Evolutionary conservation across 2,113 vertebrate species (phyloP).

Genomic region (Pituophis catenifer): DNA sequence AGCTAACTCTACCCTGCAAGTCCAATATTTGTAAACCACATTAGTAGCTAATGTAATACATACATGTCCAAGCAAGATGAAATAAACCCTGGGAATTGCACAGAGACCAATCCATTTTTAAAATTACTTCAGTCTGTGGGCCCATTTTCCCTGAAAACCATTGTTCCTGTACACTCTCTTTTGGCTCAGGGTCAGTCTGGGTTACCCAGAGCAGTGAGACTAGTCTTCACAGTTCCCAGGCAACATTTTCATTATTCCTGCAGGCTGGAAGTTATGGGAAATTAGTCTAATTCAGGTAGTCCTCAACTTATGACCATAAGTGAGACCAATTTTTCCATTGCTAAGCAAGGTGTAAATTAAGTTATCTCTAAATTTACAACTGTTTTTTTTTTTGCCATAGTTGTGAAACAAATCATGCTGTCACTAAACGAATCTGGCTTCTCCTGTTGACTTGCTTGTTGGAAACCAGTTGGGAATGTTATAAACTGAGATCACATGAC

Average conservation of each 20-base stretch:
- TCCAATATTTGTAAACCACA: slow-evolving; percentile 11
- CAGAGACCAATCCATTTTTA: slow-evolving; percentile 1
- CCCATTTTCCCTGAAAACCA: not conserved
- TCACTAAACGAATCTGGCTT: not conserved
- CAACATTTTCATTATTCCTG: not conserved
- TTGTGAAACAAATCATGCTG: not conserved
- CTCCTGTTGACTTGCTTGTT: not conserved
- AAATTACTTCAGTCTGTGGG: slow-evolving; percentile 25
- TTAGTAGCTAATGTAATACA: not conserved
- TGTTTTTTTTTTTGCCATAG: not conserved
- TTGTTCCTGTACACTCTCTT: not conserved
- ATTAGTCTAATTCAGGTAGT: not conserved
- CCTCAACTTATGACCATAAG: not conserved
- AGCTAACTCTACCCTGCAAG: not conserved
- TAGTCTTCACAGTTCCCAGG: not conserved
- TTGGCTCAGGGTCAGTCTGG: fast-evolving
- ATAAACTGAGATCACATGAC: not conserved
- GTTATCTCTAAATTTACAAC: not conserved
- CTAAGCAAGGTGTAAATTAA: not conserved
- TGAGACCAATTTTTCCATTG: not conserved
- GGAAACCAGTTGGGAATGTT: not conserved
- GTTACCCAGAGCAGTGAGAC: not conserved
- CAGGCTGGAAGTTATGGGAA: not conserved
- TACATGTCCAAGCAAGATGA: not conserved
- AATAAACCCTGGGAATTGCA: slow-evolving; percentile 16